phyloP scores from a whole-genome alignment of 2,797 vertebrate species.

The Chiloscyllium punctatum region DNA sequence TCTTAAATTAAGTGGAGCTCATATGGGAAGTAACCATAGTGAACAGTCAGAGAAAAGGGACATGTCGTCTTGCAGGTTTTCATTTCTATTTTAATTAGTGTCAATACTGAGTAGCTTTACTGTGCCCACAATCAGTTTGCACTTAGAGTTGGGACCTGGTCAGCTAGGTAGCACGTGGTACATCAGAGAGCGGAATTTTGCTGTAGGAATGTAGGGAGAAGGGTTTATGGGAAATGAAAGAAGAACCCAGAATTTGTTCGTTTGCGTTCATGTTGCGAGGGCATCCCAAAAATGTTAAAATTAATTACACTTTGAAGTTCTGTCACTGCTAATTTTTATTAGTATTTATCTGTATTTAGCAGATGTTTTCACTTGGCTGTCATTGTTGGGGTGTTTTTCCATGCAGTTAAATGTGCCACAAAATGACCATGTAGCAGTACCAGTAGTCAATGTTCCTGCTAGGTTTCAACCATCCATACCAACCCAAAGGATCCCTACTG shows the following conservation, averaged over 20 bases:
- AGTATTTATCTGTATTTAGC: background rate
- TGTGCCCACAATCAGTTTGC: background rate
- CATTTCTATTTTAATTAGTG: background rate
- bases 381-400: background rate
- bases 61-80: background rate
- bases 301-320: background rate
- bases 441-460: background rate
- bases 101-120: background rate
- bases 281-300: background rate
- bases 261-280: background rate
- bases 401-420: background rate
- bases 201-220: background rate
- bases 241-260: background rate
- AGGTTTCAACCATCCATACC: background rate
- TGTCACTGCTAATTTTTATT: background rate
- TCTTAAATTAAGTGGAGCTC: background rate
- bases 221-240: background rate
- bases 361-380: background rate
- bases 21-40: background rate
- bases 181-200: background rate
- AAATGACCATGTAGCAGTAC: background rate
- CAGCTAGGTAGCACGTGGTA: too few relatives aligned
- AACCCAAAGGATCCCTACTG: background rate
- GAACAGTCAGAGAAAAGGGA: background rate
- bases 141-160: background rate